Conservation (phyloP, 2,113 vertebrate genomes). For the Hydrochoerus hydrochaeris region DNA sequence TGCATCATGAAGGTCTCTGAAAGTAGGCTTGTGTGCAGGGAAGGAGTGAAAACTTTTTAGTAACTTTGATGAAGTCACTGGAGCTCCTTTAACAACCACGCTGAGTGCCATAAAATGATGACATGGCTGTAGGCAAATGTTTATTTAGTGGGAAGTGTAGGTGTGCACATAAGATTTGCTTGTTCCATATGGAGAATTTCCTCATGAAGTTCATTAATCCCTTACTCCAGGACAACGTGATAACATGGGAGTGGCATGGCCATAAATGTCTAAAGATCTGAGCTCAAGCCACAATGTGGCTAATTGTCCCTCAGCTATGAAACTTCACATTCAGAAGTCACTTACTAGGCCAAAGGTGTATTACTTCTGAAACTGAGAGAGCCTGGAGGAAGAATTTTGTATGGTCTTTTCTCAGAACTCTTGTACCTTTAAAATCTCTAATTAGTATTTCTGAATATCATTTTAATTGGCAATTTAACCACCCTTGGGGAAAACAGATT, state of each 20-base stretch:
- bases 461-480: constrained; percentile 1
- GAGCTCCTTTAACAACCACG: background rate
- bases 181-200: constrained; percentile 67
- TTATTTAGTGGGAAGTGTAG: constrained; percentile 59
- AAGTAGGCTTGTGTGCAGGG: background rate
- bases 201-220: constrained; percentile 55
- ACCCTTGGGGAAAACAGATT: background rate
- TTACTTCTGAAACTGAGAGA: background rate
- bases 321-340: background rate
- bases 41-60: background rate
- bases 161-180: constrained; percentile 10
- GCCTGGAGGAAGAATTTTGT: background rate
- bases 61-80: constrained; percentile 35
- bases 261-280: constrained; percentile 47
- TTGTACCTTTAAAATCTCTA: background rate
- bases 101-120: constrained; percentile 61
- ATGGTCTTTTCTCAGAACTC: background rate
- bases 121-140: constrained; percentile 69
- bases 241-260: constrained; percentile 20
- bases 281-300: background rate
- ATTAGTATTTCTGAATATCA: constrained; percentile 38
- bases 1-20: background rate
- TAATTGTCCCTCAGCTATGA: background rate
- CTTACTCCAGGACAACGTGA: background rate
- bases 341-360: background rate